These are phyloP conservation scores for Sciurus niger DNA, from an alignment of 2,113 vertebrate genomes.

Conservation along the genomic window DNA sequence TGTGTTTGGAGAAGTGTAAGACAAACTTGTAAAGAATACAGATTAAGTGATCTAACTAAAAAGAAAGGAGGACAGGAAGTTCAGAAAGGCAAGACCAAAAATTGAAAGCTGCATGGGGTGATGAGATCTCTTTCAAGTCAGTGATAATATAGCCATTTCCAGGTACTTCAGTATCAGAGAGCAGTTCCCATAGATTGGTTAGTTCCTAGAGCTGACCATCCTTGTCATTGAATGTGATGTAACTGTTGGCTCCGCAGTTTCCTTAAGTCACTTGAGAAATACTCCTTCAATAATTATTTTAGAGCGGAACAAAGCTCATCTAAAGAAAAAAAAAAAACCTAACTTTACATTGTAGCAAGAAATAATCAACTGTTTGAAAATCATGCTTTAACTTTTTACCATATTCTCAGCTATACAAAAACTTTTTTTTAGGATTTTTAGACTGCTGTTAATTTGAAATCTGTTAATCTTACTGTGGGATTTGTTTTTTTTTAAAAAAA, in stretches of 20 bases:
- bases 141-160: background rate
- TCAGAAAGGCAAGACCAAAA: conserved; percentile 61
- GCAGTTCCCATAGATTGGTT: background rate
- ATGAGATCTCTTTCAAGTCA: conserved; percentile 35
- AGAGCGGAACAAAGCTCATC: conserved; percentile 8
- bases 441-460: conserved; percentile 81
- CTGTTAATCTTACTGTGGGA: conserved; percentile 77
- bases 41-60: conserved; percentile 7
- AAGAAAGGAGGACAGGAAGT: background rate
- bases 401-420: conserved; percentile 66
- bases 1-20: conserved; percentile 46
- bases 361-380: conserved; percentile 71
- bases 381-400: conserved; percentile 76
- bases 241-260: conserved; percentile 23
- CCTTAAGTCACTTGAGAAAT: conserved; percentile 59
- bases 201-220: background rate
- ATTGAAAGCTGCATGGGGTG: background rate
- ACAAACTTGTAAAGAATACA: conserved; percentile 69
- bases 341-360: conserved; percentile 61
- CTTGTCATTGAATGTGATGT: conserved; percentile 14
- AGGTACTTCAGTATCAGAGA: conserved; percentile 16
- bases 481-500: conserved; percentile 72
- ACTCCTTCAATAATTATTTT: conserved; percentile 60
- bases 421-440: conserved; percentile 78
- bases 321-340: conserved; percentile 67